phyloP scores from a whole-genome alignment of 1,140 invertebrate species.

The Orchestia grillus region DNA sequence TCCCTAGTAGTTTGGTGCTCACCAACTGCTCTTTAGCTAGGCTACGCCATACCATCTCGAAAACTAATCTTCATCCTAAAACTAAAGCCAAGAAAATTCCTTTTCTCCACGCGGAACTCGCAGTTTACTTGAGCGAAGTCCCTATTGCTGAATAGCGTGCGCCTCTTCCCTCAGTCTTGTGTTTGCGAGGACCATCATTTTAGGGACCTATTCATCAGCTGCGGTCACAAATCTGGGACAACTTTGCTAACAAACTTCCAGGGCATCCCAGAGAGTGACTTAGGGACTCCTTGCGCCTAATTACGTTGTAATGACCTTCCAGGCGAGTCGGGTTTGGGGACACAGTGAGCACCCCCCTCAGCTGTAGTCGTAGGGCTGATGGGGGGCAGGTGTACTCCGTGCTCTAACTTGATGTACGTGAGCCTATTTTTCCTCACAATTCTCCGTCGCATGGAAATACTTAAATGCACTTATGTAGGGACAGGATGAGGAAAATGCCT shows the following conservation, averaged over 20 bases:
- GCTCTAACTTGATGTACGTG: too few relatives aligned
- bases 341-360: background rate
- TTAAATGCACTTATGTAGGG: too few relatives aligned
- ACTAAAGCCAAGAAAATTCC: background rate
- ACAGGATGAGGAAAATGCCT: too few relatives aligned
- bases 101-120: background rate
- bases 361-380: too few relatives aligned
- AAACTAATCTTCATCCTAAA: background rate
- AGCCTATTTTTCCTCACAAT: too few relatives aligned
- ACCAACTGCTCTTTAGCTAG: background rate
- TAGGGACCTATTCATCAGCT: constrained; percentile 12
- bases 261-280: constrained; percentile 22
- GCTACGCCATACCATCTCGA: background rate
- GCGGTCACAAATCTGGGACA: constrained; percentile 37
- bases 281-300: constrained; percentile 28
- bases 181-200: constrained; percentile 20
- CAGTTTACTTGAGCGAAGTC: background rate
- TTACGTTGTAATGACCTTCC: constrained; percentile 37
- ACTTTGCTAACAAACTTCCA: constrained; percentile 52
- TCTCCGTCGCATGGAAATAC: too few relatives aligned
- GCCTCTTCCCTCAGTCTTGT: background rate
- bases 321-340: background rate
- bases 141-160: background rate
- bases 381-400: too few relatives aligned
- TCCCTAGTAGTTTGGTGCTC: background rate